Evolutionary conservation across 2,888 invertebrate genomes (phyloP).

Genomic region (Agrotis segetum): DNA sequence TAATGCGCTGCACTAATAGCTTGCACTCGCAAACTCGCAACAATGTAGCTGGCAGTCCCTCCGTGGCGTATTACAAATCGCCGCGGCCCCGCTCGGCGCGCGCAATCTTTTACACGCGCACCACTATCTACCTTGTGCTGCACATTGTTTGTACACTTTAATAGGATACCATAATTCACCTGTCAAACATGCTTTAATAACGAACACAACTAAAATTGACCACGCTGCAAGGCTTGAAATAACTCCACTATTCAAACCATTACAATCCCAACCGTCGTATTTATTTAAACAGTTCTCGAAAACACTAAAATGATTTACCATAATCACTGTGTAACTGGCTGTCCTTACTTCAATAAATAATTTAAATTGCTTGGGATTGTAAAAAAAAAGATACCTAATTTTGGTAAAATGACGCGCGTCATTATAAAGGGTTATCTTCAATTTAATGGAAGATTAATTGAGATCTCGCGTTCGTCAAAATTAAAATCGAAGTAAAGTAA

Average conservation of each 20-base stretch:
- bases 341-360: conserved; percentile 56
- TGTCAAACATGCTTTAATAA: conserved; percentile 63
- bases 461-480: conserved; percentile 53
- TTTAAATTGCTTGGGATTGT: conserved; percentile 47
- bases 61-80: conserved; percentile 67
- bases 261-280: conserved; percentile 38
- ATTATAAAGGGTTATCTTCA: conserved; percentile 56
- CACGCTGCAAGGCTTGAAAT: conserved; percentile 54
- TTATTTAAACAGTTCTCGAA: conserved; percentile 51
- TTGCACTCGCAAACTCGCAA: conserved; percentile 56
- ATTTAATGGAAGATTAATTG: conserved; percentile 64
- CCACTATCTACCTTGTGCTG: conserved; percentile 60
- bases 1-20: conserved; percentile 52
- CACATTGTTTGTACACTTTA: conserved; percentile 65
- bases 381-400: conserved; percentile 42
- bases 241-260: conserved; percentile 44
- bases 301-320: conserved; percentile 44
- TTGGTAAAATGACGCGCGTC: conserved; percentile 55
- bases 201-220: conserved; percentile 60
- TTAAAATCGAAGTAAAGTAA: conserved; percentile 56
- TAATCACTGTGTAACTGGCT: conserved; percentile 48
- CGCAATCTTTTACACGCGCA: conserved; percentile 59
- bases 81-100: conserved; percentile 58
- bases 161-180: conserved; percentile 62
- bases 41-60: conserved; percentile 54